Conservation (phyloP, 2,113 vertebrate species). For the Python bivittatus region DNA sequence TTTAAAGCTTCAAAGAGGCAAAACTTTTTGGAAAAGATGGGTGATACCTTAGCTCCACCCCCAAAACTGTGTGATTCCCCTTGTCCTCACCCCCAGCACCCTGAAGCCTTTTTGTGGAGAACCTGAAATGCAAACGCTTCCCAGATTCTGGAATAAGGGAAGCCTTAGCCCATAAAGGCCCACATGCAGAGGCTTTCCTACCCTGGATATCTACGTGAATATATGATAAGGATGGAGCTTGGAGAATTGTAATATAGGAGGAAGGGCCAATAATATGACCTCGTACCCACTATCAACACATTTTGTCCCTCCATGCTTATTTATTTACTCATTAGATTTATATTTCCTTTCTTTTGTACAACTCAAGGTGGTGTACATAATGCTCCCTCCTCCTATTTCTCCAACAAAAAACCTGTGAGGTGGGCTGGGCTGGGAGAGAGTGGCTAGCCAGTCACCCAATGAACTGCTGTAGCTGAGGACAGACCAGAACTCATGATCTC, state of each 20-base stretch:
- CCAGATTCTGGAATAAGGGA: neutral
- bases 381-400: neutral
- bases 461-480: neutral
- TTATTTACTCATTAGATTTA: neutral
- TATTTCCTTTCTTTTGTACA: neutral
- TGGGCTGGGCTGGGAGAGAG: neutral
- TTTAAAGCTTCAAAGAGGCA: neutral
- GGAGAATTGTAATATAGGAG: neutral
- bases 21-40: neutral
- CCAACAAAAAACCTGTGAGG: neutral
- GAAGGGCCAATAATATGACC: neutral
- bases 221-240: neutral
- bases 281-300: neutral
- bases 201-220: neutral
- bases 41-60: neutral
- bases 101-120: neutral
- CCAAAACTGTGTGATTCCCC: too few species aligned
- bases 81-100: neutral
- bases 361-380: too few species aligned
- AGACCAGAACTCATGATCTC: neutral
- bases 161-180: neutral
- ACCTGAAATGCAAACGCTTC: neutral
- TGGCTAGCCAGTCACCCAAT: neutral
- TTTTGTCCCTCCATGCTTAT: neutral
- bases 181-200: neutral